Base-by-base conservation (phyloP, 2,888 invertebrate species). In the Leucoma salicis region DNA sequence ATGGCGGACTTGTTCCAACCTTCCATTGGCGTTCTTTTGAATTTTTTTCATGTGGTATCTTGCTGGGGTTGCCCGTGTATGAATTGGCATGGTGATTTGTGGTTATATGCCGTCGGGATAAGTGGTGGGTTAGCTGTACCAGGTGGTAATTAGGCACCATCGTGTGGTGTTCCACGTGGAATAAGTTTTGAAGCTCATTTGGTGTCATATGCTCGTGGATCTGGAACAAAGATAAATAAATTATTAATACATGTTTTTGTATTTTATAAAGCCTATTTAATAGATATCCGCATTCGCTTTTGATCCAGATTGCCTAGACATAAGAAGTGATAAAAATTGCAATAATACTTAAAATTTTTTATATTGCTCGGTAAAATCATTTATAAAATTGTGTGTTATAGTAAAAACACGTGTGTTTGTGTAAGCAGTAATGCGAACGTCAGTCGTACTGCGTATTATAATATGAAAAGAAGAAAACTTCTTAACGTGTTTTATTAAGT, bases 141-240 rank as follows among this genome's bases (percentile, higher is more conserved):
- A 96, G 90, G 88, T 97, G 95, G 83, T 97, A 97, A 61, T 94
- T 91, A 52, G 97, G 97, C 67, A 97, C 95, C 76, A 93, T 90
- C 65, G 93, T 92, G 78, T 93, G 93, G 68, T 92, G 91, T 46
- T 95, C 94, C 63, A 96, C 95, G 83, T 97, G 96, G 88, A 97
- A 97, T 54, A 96, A 93, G 72, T 92, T 92, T 76, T 92, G 92
- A 71, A 96, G 89, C 87, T 97, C 96, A 51, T 95, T 94, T 72
- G 92, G 82, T 60, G 95, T 94, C 97, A 97, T 97, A 77, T 94
- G 94, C 89, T 95, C 95, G 92, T 97, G 97, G 74, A 96, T 92
- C 96, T 97, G 94, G 37, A 93, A 76, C 75, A 78, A 67, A 63
- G 65, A 49, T 7, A 13, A 18, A 15, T 1, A 21, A 7, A 18